phyloP scores from a whole-genome alignment of 2,888 invertebrate genomes.

The Ephialtes manifestator region DNA sequence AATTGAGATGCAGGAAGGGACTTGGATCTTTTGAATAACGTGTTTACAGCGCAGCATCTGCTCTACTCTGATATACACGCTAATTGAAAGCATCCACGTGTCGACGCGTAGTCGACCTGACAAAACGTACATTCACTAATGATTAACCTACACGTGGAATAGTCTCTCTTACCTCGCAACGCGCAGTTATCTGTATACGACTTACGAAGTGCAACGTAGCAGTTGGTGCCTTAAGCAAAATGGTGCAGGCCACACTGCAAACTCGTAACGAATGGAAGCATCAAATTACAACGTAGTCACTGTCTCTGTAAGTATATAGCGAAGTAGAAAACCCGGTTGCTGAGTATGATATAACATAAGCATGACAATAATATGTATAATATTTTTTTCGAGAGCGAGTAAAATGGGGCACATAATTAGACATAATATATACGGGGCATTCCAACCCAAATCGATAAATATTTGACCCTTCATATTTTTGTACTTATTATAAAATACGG shows the following conservation, averaged over 20 bases:
- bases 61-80: not conserved
- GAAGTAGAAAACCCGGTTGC: not conserved
- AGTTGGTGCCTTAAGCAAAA: not conserved
- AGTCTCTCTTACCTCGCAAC: not conserved
- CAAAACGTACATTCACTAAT: not conserved
- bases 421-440: not conserved
- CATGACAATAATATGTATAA: not conserved
- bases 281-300: not conserved
- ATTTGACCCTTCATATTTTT: no score
- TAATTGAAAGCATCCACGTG: conserved; percentile 26
- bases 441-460: no score
- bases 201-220: not conserved
- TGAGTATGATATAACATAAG: conserved; percentile 6
- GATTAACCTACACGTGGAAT: conserved; percentile 4
- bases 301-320: not conserved
- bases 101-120: not conserved
- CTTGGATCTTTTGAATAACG: not conserved
- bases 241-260: not conserved
- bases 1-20: not conserved
- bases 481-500: no score
- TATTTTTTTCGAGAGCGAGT: not conserved
- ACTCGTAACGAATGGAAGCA: conserved; percentile 6
- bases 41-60: not conserved
- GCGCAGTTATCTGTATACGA: not conserved
- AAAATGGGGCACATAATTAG: not conserved